Evolutionary conservation across 2,113 vertebrate genomes (phyloP).

Genomic region (Proterorhinus semilunaris): DNA sequence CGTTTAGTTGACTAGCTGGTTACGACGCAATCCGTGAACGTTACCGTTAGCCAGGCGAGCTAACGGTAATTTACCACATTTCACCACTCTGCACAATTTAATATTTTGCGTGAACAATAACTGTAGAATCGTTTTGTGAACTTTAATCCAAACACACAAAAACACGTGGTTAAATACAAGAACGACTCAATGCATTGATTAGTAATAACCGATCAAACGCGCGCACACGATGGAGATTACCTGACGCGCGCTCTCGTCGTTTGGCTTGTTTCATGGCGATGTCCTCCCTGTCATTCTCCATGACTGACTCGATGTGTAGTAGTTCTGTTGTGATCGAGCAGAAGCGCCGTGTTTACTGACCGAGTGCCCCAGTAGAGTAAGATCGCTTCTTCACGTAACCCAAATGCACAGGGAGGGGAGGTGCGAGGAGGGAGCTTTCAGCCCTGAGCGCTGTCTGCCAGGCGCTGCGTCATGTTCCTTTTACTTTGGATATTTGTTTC

Average conservation of each 20-base stretch:
- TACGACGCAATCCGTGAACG: too few relatives aligned
- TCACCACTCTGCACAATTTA: too few relatives aligned
- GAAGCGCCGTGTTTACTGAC: not conserved
- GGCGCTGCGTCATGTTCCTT: not conserved
- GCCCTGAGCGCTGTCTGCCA: not conserved
- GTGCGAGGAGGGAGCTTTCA: not conserved
- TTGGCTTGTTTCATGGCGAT: conserved; percentile 23
- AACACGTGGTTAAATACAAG: not conserved
- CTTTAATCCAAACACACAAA: too few relatives aligned
- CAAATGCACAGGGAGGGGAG: not conserved
- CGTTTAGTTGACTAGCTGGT: too few relatives aligned
- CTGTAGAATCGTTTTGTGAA: too few relatives aligned
- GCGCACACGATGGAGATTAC: conserved; percentile 27
- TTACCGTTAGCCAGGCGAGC: too few relatives aligned
- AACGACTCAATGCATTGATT: not conserved
- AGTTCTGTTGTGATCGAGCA: not conserved
- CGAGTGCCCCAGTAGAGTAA: not conserved
- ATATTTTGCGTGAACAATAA: too few relatives aligned
- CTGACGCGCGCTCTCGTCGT: conserved; percentile 45
- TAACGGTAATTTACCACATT: too few relatives aligned
- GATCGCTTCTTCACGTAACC: not conserved
- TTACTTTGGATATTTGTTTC: too few relatives aligned
- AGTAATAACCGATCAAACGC: not conserved
- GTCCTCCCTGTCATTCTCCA: conserved; percentile 5
- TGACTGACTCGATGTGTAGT: not conserved